Evolutionary conservation across 2,888 invertebrate species (phyloP).

Genomic region (Drosophila emarginata): DNA sequence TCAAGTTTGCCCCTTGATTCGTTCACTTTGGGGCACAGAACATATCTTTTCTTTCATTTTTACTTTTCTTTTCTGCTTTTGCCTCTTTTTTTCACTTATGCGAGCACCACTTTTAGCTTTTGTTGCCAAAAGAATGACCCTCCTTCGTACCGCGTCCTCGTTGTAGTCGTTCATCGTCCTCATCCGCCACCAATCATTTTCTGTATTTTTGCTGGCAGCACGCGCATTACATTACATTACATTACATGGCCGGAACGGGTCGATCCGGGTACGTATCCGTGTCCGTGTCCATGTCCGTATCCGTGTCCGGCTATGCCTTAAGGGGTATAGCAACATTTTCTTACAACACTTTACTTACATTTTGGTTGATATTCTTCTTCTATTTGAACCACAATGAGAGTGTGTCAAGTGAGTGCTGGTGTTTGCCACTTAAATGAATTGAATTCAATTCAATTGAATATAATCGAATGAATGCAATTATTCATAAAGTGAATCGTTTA

Average conservation of each 20-base stretch:
- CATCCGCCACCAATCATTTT: constrained; percentile 45
- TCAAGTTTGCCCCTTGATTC: constrained; percentile 14
- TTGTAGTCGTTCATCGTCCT: neutral
- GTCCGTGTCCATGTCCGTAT: constrained; percentile 1
- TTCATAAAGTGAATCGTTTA: no score
- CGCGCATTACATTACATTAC: constrained; percentile 73
- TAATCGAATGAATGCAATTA: constrained; percentile 1
- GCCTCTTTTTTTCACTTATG: constrained; percentile 36
- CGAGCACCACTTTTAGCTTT: constrained; percentile 55
- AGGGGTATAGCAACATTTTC: constrained; percentile 24
- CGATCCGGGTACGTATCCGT: constrained; percentile 14
- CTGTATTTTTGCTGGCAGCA: constrained; percentile 61
- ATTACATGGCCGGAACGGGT: constrained; percentile 34
- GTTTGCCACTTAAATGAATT: constrained; percentile 7
- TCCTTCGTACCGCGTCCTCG: neutral
- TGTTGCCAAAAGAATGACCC: constrained; percentile 47
- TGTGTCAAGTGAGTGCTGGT: constrained; percentile 51
- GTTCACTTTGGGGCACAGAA: neutral
- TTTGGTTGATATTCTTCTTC: constrained; percentile 27
- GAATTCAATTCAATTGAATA: constrained; percentile 13
- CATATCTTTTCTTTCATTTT: constrained; percentile 6
- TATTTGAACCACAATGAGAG: constrained; percentile 22
- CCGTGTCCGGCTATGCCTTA: constrained; percentile 39
- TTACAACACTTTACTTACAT: constrained; percentile 45
- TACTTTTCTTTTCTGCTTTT: constrained; percentile 10